Conservation (phyloP, 2,888 invertebrate species). For the Tetropium fuscum region DNA sequence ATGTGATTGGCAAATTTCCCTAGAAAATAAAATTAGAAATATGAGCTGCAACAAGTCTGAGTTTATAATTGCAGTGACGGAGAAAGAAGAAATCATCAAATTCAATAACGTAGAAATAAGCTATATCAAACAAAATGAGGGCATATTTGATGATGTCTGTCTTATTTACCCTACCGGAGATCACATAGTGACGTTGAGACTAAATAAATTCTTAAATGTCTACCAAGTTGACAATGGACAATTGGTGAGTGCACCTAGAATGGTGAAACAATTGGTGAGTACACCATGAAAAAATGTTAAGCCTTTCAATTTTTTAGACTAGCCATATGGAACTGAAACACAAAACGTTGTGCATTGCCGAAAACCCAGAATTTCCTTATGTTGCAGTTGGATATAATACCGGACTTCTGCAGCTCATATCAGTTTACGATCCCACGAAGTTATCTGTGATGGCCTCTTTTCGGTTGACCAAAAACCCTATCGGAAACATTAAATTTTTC, state of each 20-base stretch:
- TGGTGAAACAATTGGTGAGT: no score
- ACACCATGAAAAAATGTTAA: not conserved
- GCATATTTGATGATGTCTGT: slow-evolving; percentile 54
- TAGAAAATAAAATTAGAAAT: slow-evolving; percentile 37
- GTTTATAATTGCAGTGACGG: slow-evolving; percentile 51
- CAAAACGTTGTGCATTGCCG: slow-evolving; percentile 46
- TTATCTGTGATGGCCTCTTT: slow-evolving; percentile 55
- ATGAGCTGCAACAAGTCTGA: slow-evolving; percentile 51
- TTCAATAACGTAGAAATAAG: slow-evolving; percentile 32
- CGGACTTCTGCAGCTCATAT: slow-evolving; percentile 59
- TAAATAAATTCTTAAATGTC: slow-evolving; percentile 36
- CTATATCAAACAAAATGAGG: slow-evolving; percentile 46
- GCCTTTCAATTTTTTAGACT: slow-evolving; percentile 44
- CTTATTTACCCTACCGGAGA: slow-evolving; percentile 58
- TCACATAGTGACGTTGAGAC: slow-evolving; percentile 53
- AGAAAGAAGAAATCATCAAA: slow-evolving; percentile 49
- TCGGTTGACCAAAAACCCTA: slow-evolving; percentile 52
- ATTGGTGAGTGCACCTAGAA: slow-evolving; percentile 50
- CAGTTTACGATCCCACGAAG: slow-evolving; percentile 53
- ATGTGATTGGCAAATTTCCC: slow-evolving; percentile 50
- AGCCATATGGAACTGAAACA: slow-evolving; percentile 43
- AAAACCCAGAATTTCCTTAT: slow-evolving; percentile 61
- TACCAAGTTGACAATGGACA: slow-evolving; percentile 53
- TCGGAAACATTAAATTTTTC: slow-evolving; percentile 57
- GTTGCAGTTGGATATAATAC: slow-evolving; percentile 55